Conservation (phyloP, 2,888 invertebrate species). For the Habrosyne pyritoides region DNA sequence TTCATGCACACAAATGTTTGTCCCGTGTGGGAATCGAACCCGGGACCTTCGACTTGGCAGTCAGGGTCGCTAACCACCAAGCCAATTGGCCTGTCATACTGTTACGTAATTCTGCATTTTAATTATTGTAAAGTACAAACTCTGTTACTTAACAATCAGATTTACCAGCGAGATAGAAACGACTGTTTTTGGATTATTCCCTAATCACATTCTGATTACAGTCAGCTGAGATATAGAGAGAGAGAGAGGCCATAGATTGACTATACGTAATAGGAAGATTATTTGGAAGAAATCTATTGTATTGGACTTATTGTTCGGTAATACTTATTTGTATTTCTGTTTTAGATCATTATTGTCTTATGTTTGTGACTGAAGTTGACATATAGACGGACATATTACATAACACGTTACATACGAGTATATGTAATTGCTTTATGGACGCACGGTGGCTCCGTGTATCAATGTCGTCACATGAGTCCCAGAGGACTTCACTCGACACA, state of each 20-base stretch:
- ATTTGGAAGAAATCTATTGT: background rate
- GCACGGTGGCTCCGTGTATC: slow-evolving; percentile 17
- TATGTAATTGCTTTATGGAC: slow-evolving; percentile 18
- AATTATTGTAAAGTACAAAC: background rate
- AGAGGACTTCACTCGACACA: slow-evolving; percentile 14
- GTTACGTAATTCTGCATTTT: background rate
- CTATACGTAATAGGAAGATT: background rate
- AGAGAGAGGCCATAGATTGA: background rate
- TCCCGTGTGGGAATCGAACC: no score
- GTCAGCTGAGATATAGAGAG: background rate
- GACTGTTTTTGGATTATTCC: background rate
- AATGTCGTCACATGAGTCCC: slow-evolving; percentile 17
- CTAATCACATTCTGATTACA: background rate
- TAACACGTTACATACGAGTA: slow-evolving; percentile 1
- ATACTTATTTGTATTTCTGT: background rate
- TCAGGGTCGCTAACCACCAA: no score
- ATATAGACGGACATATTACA: background rate
- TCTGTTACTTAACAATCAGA: background rate
- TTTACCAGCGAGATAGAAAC: background rate
- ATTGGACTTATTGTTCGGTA: background rate
- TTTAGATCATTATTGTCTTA: background rate
- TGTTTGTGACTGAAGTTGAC: background rate
- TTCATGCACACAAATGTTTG: no score
- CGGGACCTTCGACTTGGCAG: no score
- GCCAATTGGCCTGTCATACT: no score